These are phyloP conservation scores for Chaenodraco wilsoni DNA, from an alignment of 2,797 vertebrate genomes.

Conservation along the genomic window DNA sequence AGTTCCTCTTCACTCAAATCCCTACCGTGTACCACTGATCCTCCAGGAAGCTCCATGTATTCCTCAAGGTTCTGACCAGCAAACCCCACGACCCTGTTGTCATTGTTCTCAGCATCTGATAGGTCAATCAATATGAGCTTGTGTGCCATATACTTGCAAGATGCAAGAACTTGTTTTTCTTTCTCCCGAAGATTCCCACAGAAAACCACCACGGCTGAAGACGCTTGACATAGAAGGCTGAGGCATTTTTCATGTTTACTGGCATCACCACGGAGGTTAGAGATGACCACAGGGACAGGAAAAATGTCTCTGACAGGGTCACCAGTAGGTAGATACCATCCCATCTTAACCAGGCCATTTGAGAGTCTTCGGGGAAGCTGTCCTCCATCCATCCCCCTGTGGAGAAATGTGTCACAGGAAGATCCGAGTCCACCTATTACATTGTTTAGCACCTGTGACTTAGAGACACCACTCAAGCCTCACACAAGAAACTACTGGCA, in stretches of 20 bases:
- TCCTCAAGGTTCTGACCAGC: constrained; percentile 51
- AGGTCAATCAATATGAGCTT: constrained; percentile 77
- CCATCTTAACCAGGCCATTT: constrained; percentile 85
- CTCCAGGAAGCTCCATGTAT: constrained; percentile 58
- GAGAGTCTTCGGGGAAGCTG: constrained; percentile 69
- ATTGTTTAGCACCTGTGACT: constrained; percentile 85
- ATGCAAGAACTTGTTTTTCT: constrained; percentile 72
- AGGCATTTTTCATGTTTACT: constrained; percentile 77
- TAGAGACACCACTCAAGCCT: constrained; percentile 82
- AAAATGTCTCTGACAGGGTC: constrained; percentile 71
- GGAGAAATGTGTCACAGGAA: constrained; percentile 81
- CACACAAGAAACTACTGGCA: constrained; percentile 79
- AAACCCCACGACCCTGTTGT: constrained; percentile 58
- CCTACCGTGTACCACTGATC: constrained; percentile 60
- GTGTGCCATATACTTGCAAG: constrained; percentile 61
- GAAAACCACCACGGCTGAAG: constrained; percentile 84
- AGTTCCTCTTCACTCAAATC: constrained; percentile 65
- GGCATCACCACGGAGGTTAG: constrained; percentile 86
- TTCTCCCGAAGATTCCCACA: constrained; percentile 80
- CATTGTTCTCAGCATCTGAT: constrained; percentile 45
- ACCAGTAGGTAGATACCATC: constrained; percentile 84
- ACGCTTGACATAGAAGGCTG: constrained; percentile 80
- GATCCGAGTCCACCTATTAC: constrained; percentile 70
- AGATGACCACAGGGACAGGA: constrained; percentile 80
- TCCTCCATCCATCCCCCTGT: constrained; percentile 82